Evolutionary conservation across 2,797 vertebrate genomes (phyloP).

Genomic region (Argentina silus): DNA sequence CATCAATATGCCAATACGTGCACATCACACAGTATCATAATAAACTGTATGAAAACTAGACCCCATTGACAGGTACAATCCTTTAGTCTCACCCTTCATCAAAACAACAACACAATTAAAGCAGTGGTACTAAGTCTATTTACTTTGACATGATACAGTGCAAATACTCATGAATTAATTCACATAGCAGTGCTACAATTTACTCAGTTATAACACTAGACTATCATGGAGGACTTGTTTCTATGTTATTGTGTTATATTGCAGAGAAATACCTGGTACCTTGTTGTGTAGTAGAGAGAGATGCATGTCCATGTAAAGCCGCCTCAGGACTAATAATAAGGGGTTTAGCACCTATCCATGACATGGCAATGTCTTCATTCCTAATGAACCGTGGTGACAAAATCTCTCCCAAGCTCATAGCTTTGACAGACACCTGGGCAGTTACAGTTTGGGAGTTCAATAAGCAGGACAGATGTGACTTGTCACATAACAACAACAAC

Average conservation of each 20-base stretch:
- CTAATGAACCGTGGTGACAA: constrained; percentile 58
- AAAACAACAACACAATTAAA: neutral
- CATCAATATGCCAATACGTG: too few relatives aligned
- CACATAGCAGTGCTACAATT: neutral
- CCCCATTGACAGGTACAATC: too few relatives aligned
- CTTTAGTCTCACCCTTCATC: neutral
- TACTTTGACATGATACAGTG: neutral
- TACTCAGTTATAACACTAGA: neutral
- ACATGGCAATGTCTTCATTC: constrained; percentile 29
- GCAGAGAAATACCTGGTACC: constrained; percentile 40
- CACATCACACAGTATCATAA: too few relatives aligned
- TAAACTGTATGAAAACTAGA: too few relatives aligned
- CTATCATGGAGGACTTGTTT: too few relatives aligned
- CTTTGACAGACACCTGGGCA: constrained; percentile 50
- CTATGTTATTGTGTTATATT: neutral
- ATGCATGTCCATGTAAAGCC: constrained; percentile 37
- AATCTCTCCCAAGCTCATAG: constrained; percentile 36
- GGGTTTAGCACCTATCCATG: constrained; percentile 26
- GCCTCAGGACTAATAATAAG: constrained; percentile 45
- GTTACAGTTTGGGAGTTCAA: constrained; percentile 35
- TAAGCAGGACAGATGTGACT: neutral
- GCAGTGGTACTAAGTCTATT: neutral
- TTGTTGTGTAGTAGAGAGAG: constrained; percentile 36
- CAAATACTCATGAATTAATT: neutral
- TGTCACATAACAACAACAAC: constrained; percentile 17